Evolutionary conservation across 1,140 invertebrate genomes (phyloP).

Genomic region (Coenobita brevimanus): DNA sequence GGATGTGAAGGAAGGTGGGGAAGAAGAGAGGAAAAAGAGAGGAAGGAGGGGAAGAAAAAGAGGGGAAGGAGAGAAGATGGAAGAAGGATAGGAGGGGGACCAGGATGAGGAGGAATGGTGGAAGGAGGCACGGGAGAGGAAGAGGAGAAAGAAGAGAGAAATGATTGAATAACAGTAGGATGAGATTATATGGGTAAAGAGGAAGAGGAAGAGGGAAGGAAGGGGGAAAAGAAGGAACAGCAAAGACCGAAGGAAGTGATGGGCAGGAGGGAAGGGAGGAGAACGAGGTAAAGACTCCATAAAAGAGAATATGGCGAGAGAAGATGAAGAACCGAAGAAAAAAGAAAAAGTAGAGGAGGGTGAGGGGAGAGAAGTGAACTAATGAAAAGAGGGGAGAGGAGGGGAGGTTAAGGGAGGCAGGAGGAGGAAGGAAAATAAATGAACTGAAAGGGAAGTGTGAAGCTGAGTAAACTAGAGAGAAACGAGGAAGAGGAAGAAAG

Average conservation of each 20-base stretch:
- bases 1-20: not conserved
- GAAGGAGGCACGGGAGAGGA: not conserved
- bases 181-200: not conserved
- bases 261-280: too few species aligned
- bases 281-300: too few species aligned
- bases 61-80: not conserved
- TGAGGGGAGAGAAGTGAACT: not conserved
- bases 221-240: not conserved
- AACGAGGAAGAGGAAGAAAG: too few species aligned
- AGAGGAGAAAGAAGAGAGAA: not conserved
- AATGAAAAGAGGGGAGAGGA: not conserved
- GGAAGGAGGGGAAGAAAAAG: too few species aligned
- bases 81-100: not conserved
- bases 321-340: too few species aligned
- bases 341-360: not conserved
- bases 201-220: not conserved
- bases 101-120: not conserved
- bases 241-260: too few species aligned
- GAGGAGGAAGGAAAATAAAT: too few species aligned
- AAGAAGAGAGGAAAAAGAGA: too few species aligned
- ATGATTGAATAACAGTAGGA: not conserved
- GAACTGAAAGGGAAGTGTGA: too few species aligned
- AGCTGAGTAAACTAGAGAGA: too few species aligned
- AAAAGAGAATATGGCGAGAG: too few species aligned
- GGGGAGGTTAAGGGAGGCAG: too few species aligned